Percentiles rank a stretch among this genome's conserved stretches.
Evolutionary conservation across 2,888 invertebrate species (phyloP).

Genomic region (Eucriotettix oculatus): DNA sequence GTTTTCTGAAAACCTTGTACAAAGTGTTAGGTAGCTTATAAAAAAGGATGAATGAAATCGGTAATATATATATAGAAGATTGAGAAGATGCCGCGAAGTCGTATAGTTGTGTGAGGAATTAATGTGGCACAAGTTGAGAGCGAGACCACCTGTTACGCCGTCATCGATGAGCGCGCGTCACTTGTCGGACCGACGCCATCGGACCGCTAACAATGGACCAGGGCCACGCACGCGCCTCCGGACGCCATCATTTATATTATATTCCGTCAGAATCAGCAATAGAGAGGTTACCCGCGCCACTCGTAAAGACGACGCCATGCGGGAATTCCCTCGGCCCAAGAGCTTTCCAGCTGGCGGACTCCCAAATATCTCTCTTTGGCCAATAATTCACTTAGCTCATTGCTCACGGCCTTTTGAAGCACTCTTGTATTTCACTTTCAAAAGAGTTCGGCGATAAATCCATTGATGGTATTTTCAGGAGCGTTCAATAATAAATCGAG

Average conservation of each 20-base stretch:
- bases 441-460: neutral
- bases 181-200: no score
- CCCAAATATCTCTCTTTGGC: neutral
- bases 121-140: no score
- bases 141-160: neutral
- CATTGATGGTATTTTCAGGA: no score
- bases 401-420: neutral
- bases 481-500: no score
- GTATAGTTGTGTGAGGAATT: no score
- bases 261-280: neutral
- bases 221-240: neutral
- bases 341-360: neutral
- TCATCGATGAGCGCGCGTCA: neutral
- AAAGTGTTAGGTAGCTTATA: no score
- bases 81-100: no score
- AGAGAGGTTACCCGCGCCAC: neutral
- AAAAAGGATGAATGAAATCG: no score
- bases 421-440: neutral
- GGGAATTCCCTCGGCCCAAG: no score
- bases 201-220: neutral
- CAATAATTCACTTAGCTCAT: neutral
- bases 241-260: neutral
- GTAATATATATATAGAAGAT: no score
- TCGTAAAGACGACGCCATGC: no score
- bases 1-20: no score